Evolutionary conservation across 2,113 vertebrate species (phyloP).

Genomic region (Plecturocebus donacophilus): DNA sequence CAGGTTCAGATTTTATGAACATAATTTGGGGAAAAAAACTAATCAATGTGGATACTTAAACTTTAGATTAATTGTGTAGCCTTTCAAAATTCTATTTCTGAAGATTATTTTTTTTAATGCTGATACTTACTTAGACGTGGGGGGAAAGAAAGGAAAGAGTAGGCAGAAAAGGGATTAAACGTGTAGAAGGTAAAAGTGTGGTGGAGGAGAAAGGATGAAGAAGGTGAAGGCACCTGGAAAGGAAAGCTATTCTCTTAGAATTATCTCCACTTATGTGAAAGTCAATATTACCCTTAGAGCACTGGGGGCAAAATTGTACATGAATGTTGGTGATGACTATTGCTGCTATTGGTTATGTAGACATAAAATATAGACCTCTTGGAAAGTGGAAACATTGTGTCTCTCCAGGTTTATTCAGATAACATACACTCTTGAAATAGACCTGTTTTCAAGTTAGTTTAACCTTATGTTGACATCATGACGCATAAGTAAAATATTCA

Average conservation of each 20-base stretch:
- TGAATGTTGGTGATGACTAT: background rate
- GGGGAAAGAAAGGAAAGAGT: background rate
- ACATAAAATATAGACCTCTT: background rate
- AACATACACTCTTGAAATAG: background rate
- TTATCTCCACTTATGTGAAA: background rate
- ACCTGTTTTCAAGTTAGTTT: background rate
- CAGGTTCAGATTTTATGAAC: background rate
- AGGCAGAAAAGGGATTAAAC: background rate
- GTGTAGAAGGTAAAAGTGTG: background rate
- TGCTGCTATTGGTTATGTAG: rapidly evolving
- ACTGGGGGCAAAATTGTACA: too few species aligned
- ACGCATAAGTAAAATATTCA: background rate
- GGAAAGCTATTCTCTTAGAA: background rate
- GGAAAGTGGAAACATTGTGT: background rate
- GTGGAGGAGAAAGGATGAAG: background rate
- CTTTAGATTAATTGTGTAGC: background rate
- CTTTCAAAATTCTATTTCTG: background rate
- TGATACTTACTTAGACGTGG: background rate
- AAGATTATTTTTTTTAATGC: background rate
- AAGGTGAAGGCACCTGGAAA: background rate
- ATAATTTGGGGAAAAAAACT: background rate
- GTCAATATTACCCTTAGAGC: background rate
- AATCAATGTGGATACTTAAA: background rate
- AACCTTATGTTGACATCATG: background rate
- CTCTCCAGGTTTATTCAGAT: background rate